A percentile compares a stretch with the other conserved stretches of the same genome.
Conservation (phyloP, 2,888 invertebrate genomes). For the Drosophila acutilabella region DNA sequence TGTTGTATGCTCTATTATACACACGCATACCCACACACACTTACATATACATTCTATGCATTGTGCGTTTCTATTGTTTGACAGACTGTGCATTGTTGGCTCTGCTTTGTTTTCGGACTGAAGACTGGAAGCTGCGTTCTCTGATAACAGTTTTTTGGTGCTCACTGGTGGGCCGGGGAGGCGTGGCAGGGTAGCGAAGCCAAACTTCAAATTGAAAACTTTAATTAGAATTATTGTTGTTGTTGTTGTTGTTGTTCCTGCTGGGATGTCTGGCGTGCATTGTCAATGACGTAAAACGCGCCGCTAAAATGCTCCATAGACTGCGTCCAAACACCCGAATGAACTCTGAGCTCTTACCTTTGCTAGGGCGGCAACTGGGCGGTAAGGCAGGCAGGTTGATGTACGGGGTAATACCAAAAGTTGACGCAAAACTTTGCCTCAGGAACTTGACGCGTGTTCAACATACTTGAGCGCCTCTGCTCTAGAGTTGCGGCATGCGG, state of each 20-base stretch:
- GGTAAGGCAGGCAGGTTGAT: not conserved
- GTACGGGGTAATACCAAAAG: constrained; percentile 54
- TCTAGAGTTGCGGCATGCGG: constrained; percentile 28
- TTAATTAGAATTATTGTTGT: constrained; percentile 79
- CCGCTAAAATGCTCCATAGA: constrained; percentile 45
- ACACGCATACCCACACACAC: too few relatives aligned
- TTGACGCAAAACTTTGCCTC: constrained; percentile 77
- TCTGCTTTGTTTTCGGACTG: constrained; percentile 62
- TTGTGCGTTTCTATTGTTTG: constrained; percentile 73
- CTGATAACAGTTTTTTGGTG: constrained; percentile 68
- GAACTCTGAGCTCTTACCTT: constrained; percentile 59
- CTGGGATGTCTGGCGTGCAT: constrained; percentile 59
- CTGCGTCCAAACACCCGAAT: constrained; percentile 48
- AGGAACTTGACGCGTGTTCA: constrained; percentile 80
- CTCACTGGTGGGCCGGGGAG: not conserved
- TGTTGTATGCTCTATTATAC: constrained; percentile 23
- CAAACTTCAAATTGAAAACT: constrained; percentile 80
- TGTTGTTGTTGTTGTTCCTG: constrained; percentile 33
- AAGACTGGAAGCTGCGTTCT: constrained; percentile 48
- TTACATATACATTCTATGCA: constrained; percentile 42
- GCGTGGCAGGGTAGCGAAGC: constrained; percentile 24
- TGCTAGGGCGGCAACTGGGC: constrained; percentile 14
- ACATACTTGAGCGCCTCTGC: constrained; percentile 78
- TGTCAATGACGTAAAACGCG: constrained; percentile 56
- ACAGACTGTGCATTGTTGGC: constrained; percentile 64